Percentiles rank a stretch among this genome's conserved stretches.
phyloP scores from a whole-genome alignment of 2,888 invertebrate genomes.

The Coronaproctus castanopsis region DNA sequence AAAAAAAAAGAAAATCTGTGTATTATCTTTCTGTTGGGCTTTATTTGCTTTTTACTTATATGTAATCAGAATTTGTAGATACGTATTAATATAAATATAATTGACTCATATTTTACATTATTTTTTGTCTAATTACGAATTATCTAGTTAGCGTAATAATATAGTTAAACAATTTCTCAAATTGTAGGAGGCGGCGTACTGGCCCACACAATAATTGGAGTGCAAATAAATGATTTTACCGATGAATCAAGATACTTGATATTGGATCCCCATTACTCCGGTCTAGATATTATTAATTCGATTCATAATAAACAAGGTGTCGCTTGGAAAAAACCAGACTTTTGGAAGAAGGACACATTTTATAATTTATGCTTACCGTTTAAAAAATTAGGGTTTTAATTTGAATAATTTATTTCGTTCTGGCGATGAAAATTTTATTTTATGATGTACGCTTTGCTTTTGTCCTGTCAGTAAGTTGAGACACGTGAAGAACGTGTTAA shows the following conservation, averaged over 20 bases:
- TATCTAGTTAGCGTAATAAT: too few relatives aligned
- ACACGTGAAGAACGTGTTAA: too few relatives aligned
- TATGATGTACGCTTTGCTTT: neutral
- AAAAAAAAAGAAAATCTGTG: too few relatives aligned
- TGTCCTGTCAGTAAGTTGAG: too few relatives aligned
- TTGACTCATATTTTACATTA: too few relatives aligned
- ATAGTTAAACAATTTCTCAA: too few relatives aligned
- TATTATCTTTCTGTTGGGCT: too few relatives aligned
- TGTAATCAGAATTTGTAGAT: too few relatives aligned
- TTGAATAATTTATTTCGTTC: neutral
- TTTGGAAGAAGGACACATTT: constrained; percentile 88
- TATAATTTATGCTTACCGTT: constrained; percentile 93
- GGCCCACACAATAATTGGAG: constrained; percentile 93
- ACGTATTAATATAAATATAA: too few relatives aligned
- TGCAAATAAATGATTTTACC: constrained; percentile 61
- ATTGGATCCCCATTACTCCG: constrained; percentile 94
- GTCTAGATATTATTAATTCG: constrained; percentile 53
- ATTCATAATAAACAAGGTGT: constrained; percentile 82
- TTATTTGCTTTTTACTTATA: too few relatives aligned
- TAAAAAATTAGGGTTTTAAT: constrained; percentile 32
- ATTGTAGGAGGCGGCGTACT: constrained; percentile 86
- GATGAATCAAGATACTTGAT: constrained; percentile 80
- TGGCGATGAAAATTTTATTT: neutral
- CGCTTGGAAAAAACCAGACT: constrained; percentile 83
- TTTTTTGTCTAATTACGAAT: too few relatives aligned